phyloP scores from a whole-genome alignment of 2,113 vertebrate species.

The Vulpes ferrilata region DNA sequence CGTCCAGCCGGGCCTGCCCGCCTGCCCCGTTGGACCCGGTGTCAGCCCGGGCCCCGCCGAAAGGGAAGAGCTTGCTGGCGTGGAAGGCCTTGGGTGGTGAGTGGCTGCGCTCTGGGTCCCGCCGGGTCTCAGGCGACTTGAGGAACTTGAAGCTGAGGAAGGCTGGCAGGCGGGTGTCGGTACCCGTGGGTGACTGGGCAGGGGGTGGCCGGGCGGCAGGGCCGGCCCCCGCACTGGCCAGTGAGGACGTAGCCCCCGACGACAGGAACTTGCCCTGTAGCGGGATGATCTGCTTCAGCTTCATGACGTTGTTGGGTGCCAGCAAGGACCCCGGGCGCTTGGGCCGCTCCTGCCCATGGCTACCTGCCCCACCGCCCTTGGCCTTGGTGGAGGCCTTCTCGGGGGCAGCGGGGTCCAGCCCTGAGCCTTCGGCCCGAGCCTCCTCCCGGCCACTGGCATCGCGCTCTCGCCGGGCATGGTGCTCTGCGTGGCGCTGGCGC shows the following conservation, averaged over 20 bases:
- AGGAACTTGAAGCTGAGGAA: constrained; percentile 99
- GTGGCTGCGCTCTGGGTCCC: constrained; percentile 95
- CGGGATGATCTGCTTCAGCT: constrained; percentile 98
- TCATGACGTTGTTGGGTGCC: constrained; percentile 98
- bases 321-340: constrained; percentile 96
- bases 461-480: constrained; percentile 93
- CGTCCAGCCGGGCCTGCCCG: constrained; percentile 72
- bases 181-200: constrained; percentile 94
- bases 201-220: constrained; percentile 90
- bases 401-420: constrained; percentile 87
- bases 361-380: constrained; percentile 84
- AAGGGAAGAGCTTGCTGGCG: constrained; percentile 94
- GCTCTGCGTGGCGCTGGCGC: constrained; percentile 95
- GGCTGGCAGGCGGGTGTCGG: constrained; percentile 94
- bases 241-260: constrained; percentile 37
- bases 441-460: constrained; percentile 90
- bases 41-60: constrained; percentile 89
- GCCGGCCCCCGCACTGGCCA: not conserved
- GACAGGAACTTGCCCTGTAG: constrained; percentile 96
- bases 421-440: constrained; percentile 87
- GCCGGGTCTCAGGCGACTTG: constrained; percentile 95
- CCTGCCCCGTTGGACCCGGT: constrained; percentile 88
- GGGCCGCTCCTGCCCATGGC: constrained; percentile 91
- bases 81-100: constrained; percentile 98
- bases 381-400: constrained; percentile 93